Evolutionary conservation across 2,888 invertebrate genomes (phyloP).

Genomic region (Caenorhabditis angaria): DNA sequence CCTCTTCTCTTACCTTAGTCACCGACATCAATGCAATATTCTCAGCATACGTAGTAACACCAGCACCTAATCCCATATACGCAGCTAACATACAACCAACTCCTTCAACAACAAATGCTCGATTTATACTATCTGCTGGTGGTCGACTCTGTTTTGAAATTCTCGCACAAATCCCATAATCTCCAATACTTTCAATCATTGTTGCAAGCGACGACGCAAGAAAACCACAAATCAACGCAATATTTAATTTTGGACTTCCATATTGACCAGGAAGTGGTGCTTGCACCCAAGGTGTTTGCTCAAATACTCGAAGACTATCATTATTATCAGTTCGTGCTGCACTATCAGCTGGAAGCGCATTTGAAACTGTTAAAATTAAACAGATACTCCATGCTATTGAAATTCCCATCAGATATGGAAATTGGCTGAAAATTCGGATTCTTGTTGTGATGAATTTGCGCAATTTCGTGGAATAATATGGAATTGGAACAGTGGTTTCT

Average conservation of each 20-base stretch:
- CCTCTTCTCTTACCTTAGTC: constrained; percentile 37
- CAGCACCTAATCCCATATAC: constrained; percentile 60
- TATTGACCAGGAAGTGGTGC: constrained; percentile 61
- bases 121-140: constrained; percentile 56
- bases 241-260: constrained; percentile 50
- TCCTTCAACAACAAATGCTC: constrained; percentile 66
- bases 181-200: constrained; percentile 62
- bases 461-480: constrained; percentile 38
- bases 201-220: constrained; percentile 60
- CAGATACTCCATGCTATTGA: constrained; percentile 58
- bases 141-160: constrained; percentile 59
- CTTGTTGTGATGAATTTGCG: constrained; percentile 28
- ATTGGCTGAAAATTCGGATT: constrained; percentile 60
- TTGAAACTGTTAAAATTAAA: constrained; percentile 51
- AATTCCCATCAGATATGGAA: constrained; percentile 65
- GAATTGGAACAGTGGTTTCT: constrained; percentile 58
- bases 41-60: constrained; percentile 66
- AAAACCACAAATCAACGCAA: constrained; percentile 58
- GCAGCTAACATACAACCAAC: constrained; percentile 60
- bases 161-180: constrained; percentile 42
- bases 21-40: constrained; percentile 64
- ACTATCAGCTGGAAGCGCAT: constrained; percentile 49
- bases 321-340: constrained; percentile 62
- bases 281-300: constrained; percentile 62
- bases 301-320: constrained; percentile 48